Conservation (phyloP, 2,888 invertebrate species). For the Caenorhabditis virilis region DNA sequence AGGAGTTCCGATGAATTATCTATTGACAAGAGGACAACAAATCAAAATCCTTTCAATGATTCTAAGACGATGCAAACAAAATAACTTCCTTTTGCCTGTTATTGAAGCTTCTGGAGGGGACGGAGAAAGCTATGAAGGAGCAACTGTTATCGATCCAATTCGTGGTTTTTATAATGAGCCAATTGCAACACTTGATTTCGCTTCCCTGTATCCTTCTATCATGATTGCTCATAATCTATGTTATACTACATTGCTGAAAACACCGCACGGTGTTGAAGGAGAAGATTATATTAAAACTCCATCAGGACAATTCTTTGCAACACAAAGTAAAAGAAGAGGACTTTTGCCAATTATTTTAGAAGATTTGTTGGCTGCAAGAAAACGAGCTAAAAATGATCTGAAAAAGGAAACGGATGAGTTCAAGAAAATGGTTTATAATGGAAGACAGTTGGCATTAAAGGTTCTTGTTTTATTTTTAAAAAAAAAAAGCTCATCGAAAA, state of each 20-base stretch:
- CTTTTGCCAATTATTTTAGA: slow-evolving; percentile 93
- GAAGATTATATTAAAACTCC: slow-evolving; percentile 87
- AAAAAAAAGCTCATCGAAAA: too few relatives aligned
- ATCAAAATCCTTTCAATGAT: slow-evolving; percentile 72
- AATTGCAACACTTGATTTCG: slow-evolving; percentile 98
- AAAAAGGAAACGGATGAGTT: slow-evolving; percentile 80
- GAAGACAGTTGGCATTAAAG: slow-evolving; percentile 92
- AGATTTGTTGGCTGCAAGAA: slow-evolving; percentile 73
- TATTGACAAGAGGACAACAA: slow-evolving; percentile 94
- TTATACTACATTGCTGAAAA: slow-evolving; percentile 84
- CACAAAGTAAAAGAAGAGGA: slow-evolving; percentile 83
- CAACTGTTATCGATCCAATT: slow-evolving; percentile 97
- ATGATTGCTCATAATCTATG: slow-evolving; percentile 99
- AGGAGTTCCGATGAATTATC: slow-evolving; percentile 88
- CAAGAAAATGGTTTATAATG: slow-evolving; percentile 71
- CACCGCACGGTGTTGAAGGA: slow-evolving; percentile 46
- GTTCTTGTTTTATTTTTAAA: too few relatives aligned
- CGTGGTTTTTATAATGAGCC: slow-evolving; percentile 96
- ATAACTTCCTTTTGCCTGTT: slow-evolving; percentile 88
- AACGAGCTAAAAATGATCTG: slow-evolving; percentile 83
- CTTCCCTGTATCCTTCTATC: slow-evolving; percentile 97
- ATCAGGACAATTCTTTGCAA: slow-evolving; percentile 87
- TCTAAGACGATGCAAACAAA: too few relatives aligned
- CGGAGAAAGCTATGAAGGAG: slow-evolving; percentile 83
- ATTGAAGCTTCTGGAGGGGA: slow-evolving; percentile 79